Evolutionary conservation across 1,140 invertebrate species (phyloP).

Genomic region (Scaptodrosophila lebanonensis): DNA sequence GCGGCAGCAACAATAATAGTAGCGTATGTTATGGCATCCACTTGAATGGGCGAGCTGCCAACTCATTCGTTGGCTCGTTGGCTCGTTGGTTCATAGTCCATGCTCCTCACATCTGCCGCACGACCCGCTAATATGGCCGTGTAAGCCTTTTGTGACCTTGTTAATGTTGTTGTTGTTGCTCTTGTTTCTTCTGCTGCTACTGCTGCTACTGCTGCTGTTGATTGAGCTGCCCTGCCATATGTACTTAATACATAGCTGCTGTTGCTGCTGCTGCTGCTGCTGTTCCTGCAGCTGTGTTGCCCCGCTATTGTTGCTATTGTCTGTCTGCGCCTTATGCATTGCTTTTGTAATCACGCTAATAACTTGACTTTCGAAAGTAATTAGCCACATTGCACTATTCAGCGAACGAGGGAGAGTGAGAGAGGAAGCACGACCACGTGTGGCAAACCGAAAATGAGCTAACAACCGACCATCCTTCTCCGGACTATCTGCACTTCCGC

Average conservation of each 20-base stretch:
- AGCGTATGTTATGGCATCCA: too few species aligned
- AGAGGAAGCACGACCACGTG: too few species aligned
- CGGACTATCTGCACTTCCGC: too few species aligned
- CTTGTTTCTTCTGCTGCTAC: constrained; percentile 4
- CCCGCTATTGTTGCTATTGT: constrained; percentile 12
- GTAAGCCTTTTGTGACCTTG: constrained; percentile 60
- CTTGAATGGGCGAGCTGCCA: constrained; percentile 52
- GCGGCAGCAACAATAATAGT: neutral
- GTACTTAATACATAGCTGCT: constrained; percentile 6
- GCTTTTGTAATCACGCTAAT: constrained; percentile 75
- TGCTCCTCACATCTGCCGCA: neutral
- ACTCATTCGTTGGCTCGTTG: neutral
- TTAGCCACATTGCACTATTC: constrained; percentile 69
- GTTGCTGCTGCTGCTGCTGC: constrained; percentile 22
- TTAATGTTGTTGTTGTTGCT: constrained; percentile 42
- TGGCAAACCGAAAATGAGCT: too few species aligned
- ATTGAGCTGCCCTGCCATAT: constrained; percentile 25
- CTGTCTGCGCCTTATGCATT: constrained; percentile 49
- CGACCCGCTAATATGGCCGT: constrained; percentile 57
- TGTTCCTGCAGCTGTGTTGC: constrained; percentile 14
- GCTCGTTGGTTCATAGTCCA: neutral
- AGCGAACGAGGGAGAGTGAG: too few species aligned
- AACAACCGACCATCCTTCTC: too few species aligned
- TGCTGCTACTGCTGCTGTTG: constrained; percentile 26
- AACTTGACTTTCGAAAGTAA: constrained; percentile 75